phyloP scores from a whole-genome alignment of 2,113 vertebrate species.

The Stomatorhinus ivindoensis region DNA sequence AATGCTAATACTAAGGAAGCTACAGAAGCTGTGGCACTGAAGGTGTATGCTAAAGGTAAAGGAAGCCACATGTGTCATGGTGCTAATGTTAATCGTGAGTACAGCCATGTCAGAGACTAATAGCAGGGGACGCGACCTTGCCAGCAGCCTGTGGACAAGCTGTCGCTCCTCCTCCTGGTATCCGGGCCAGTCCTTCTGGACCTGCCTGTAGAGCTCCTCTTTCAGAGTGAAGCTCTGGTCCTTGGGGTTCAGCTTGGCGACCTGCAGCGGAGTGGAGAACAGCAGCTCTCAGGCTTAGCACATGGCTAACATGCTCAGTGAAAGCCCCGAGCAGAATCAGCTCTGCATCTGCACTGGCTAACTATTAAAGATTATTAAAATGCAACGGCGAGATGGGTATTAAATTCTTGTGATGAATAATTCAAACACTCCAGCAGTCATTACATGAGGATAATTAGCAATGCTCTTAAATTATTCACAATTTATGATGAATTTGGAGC shows the following conservation, averaged over 20 bases:
- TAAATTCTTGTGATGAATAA: slow-evolving; percentile 24
- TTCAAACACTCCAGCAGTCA: slow-evolving; percentile 19
- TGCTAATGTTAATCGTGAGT: neutral
- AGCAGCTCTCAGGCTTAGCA: neutral
- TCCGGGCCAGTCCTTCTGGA: slow-evolving; percentile 60
- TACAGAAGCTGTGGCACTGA: no score
- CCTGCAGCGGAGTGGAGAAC: slow-evolving; percentile 42
- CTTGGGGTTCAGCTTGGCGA: slow-evolving; percentile 58
- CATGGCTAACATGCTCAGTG: neutral
- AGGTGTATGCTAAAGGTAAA: neutral
- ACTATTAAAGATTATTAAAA: slow-evolving; percentile 22
- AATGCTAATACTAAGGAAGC: no score
- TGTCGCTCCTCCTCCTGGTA: slow-evolving; percentile 65
- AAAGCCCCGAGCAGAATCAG: neutral
- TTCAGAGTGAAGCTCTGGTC: slow-evolving; percentile 61
- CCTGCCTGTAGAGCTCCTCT: slow-evolving; percentile 53
- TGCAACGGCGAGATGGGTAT: slow-evolving; percentile 19
- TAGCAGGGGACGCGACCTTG: slow-evolving; percentile 47
- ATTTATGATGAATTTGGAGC: neutral
- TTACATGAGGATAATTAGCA: slow-evolving; percentile 20
- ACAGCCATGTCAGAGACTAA: neutral
- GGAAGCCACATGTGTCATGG: neutral
- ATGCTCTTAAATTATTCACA: slow-evolving; percentile 18
- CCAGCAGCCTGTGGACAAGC: slow-evolving; percentile 53
- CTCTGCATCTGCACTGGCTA: neutral